phyloP scores from a whole-genome alignment of 2,888 invertebrate species.

The Apantesis nais region DNA sequence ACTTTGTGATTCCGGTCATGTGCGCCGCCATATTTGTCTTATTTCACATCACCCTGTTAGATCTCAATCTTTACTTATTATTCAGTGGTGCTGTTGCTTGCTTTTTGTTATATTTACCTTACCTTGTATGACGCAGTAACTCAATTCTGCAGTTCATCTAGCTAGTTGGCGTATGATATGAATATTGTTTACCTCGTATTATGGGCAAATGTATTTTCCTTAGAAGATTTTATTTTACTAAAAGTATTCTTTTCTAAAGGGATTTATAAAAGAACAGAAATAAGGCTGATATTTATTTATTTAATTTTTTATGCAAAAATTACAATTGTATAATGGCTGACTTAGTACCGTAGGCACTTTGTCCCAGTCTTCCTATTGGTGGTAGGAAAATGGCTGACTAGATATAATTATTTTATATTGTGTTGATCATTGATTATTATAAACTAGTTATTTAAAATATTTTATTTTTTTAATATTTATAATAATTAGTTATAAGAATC shows the following conservation, averaged over 20 bases:
- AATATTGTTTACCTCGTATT: conserved; percentile 28
- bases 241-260: too few species aligned
- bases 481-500: too few species aligned
- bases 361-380: too few species aligned
- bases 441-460: too few species aligned
- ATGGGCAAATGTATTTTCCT: background rate
- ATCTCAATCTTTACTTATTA: conserved; percentile 79
- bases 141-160: conserved; percentile 45
- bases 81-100: conserved; percentile 66
- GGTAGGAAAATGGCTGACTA: too few species aligned
- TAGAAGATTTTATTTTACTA: background rate
- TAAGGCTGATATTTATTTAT: background rate
- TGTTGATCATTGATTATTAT: too few species aligned
- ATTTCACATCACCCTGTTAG: conserved; percentile 79
- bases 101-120: conserved; percentile 62
- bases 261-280: background rate
- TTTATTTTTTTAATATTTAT: too few species aligned
- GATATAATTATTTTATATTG: too few species aligned
- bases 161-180: conserved; percentile 29
- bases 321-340: too few species aligned
- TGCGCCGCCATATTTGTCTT: conserved; percentile 78
- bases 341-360: too few species aligned
- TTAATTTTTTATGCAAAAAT: too few species aligned
- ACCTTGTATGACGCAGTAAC: conserved; percentile 52
- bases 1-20: conserved; percentile 75